Base-by-base conservation (phyloP, 2,888 invertebrate genomes). In the Stegana nigrithorax region DNA sequence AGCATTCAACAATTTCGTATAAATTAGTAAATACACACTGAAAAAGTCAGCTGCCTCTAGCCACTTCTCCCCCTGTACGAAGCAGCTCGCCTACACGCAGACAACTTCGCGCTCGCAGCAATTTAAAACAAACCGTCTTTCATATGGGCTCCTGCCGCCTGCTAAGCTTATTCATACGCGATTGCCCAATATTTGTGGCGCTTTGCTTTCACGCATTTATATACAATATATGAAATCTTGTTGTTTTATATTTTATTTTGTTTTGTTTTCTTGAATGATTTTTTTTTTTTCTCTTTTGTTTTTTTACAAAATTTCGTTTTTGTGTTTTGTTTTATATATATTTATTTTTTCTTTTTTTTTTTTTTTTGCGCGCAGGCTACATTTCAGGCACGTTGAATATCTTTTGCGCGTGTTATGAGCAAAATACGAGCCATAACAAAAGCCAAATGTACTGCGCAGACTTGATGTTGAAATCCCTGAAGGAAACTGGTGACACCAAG, bases 401-500 rank as follows among this genome's bases (percentile, higher is more conserved):
- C 10, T 10, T 39, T 39, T 39, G n/a, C 10, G 14, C 39, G 14
- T 21, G 26, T 7, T 4, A 50, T 25, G n/a, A 25, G 12, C 23
- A n/a, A n/a, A 50, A 45, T 10, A 45, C 2, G 1, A 50, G 14
- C 23, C 10, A 19, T 19, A 19, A 19, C 1, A 45, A 42, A 4
- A 42, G 42, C 8, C 6, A 42, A 4, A 42, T 42, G 10, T 10
- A 29, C 29, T 29, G 29, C 29, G 10, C 29, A 29, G 29, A 29
- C 10, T 29, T 29, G 29, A 7, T 25, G 56, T 63, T 65, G 63
- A 66, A 75, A 58, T 75, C 77, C 77, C 78, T 64, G 64, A 66
- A 72, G 75, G 68, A 69, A 66, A 70, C 67, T 66, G 60, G 19
- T 25, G 45, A 55, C 55, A 55, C 53, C 44, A 27, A 53, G n/a